Conservation (phyloP, 2,113 vertebrate species). For the Myrmophylax atrothorax region DNA sequence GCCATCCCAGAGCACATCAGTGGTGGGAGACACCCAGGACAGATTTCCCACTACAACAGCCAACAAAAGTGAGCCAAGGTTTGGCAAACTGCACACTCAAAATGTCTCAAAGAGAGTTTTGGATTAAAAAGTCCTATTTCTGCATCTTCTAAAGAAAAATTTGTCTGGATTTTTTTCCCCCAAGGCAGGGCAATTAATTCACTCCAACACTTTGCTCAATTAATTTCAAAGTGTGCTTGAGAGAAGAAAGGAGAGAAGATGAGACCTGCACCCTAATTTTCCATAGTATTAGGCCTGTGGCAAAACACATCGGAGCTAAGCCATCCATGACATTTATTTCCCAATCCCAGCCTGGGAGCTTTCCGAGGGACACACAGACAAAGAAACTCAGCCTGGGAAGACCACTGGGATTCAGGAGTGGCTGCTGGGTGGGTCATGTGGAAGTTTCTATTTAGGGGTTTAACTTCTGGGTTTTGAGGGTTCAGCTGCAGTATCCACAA, state of each 20-base stretch:
- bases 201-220: background rate
- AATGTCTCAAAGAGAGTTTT: background rate
- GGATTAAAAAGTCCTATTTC: background rate
- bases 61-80: background rate
- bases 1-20: rapidly evolving
- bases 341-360: background rate
- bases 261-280: background rate
- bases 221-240: background rate
- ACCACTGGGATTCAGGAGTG: background rate
- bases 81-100: background rate
- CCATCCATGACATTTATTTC: background rate
- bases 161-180: background rate
- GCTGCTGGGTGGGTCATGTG: background rate
- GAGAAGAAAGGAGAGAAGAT: background rate
- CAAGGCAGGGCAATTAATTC: background rate
- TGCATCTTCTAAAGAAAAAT: background rate
- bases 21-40: background rate
- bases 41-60: background rate
- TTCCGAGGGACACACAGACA: background rate
- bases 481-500: background rate
- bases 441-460: background rate
- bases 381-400: background rate
- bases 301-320: background rate
- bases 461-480: background rate
- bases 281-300: background rate